Evolutionary conservation across 1,140 invertebrate species (phyloP).

Genomic region (Notospermus geniculatus): DNA sequence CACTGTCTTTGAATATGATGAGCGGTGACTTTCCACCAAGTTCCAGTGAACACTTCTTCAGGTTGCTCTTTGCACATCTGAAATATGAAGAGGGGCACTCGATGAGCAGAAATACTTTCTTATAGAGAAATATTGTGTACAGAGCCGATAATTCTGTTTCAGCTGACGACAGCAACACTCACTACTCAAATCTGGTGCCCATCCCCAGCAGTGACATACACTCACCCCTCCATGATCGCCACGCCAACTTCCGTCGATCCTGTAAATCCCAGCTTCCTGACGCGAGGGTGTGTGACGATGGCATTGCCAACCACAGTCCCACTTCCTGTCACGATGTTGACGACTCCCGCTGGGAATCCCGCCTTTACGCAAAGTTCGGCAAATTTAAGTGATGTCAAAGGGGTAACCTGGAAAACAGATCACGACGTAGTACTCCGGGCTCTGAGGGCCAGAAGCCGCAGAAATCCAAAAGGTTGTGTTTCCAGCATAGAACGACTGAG

Average conservation of each 20-base stretch:
- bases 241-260: conserved; percentile 87
- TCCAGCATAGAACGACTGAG: no score
- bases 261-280: conserved; percentile 91
- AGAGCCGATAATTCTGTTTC: no score
- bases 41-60: conserved; percentile 90
- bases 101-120: no score
- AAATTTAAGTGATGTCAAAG: conserved; percentile 89
- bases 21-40: conserved; percentile 93
- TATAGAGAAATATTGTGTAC: no score
- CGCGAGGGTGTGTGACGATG: conserved; percentile 75
- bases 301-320: conserved; percentile 78
- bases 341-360: conserved; percentile 90
- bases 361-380: conserved; percentile 82
- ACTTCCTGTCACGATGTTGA: conserved; percentile 86
- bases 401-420: conserved; percentile 60
- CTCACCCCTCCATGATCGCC: conserved; percentile 74
- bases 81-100: conserved; percentile 14
- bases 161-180: no score
- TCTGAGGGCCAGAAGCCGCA: no score
- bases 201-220: no score
- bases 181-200: no score
- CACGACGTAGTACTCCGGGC: no score
- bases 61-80: conserved; percentile 80
- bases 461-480: no score
- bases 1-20: conserved; percentile 89